Evolutionary conservation across 2,888 invertebrate genomes (phyloP), one percentile per base, ranked within the genome.

Genomic region (Torymus tubicola): DNA sequence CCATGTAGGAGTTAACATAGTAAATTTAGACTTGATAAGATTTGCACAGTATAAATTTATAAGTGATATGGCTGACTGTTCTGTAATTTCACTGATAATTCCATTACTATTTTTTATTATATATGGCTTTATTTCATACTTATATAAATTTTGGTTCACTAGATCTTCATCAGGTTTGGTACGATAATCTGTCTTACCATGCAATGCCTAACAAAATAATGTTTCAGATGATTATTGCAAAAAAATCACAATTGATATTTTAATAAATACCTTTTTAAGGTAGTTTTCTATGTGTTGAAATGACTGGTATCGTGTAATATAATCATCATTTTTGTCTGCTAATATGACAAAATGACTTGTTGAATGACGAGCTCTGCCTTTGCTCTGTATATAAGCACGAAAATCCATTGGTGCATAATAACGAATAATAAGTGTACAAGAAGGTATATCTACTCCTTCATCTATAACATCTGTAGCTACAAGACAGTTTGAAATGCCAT

Each of bases 381-480:
- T 97, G 81, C 97, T 96, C 90, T 98, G 97, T 58, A 98, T 93
- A 87, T 98, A 98, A 0, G 96, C 95, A 69, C 96, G 92, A 85
- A 96, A 96, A 85, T 96, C 95, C 71, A 92, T 88, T 0, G 96
- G 93, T 1, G 91, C 88, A 87, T 97, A 96, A 87, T 95, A 96
- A 70, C 95, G 93, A 18, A 98, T 86, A 0, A 98, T 95, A 60
- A 96, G 91, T 82, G 95, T 94, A 88, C 98, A 99, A 50, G 93
- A 93, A 2, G 95, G 95, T 50, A 98, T 93, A 90, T 98, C 97
- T 11, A 98, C 93, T 0, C 98, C 98, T 91, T 98, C 98, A 89
- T 98, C 98, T 50, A 98, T 92, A 0, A 98, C 96, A 88, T 95
- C 95, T 0, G 98, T 95, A 0, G 95, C 93, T 1, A 95, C 90